phyloP scores from a whole-genome alignment of 1,140 invertebrate species.

The Neelides sp. region DNA sequence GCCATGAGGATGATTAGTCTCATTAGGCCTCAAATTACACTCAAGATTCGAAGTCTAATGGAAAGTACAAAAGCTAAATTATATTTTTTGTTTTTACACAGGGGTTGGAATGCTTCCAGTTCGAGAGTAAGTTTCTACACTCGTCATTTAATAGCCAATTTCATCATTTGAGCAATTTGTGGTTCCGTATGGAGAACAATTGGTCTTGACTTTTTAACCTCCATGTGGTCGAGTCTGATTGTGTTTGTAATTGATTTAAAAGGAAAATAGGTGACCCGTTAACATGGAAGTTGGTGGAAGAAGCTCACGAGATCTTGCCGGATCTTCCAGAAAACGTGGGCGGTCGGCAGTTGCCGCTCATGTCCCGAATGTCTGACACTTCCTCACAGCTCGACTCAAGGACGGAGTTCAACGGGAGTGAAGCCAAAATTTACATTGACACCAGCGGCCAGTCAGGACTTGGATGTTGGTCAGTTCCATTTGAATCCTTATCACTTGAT shows the following conservation, averaged over 20 bases:
- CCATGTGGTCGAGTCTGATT: neutral
- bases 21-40: neutral
- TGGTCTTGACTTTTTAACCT: neutral
- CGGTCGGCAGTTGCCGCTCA: neutral
- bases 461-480: conserved; percentile 37
- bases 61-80: neutral
- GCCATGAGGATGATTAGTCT: no score
- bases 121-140: conserved; percentile 61
- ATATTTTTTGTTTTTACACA: conserved; percentile 38
- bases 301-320: conserved; percentile 13
- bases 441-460: conserved; percentile 35
- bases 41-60: neutral
- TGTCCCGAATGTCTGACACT: conserved; percentile 17
- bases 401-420: conserved; percentile 20
- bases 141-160: neutral
- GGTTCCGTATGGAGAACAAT: neutral
- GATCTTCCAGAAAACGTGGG: conserved; percentile 1
- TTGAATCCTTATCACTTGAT: no score
- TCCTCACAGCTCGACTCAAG: conserved; percentile 22
- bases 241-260: conserved; percentile 21
- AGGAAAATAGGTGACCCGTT: conserved; percentile 55
- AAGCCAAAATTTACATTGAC: conserved; percentile 36
- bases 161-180: neutral
- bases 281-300: conserved; percentile 59
- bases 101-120: conserved; percentile 78